Evolutionary conservation across 2,888 invertebrate species (phyloP), one percentile per base, ranked within the genome.

Genomic region (Patella ulyssiponensis): DNA sequence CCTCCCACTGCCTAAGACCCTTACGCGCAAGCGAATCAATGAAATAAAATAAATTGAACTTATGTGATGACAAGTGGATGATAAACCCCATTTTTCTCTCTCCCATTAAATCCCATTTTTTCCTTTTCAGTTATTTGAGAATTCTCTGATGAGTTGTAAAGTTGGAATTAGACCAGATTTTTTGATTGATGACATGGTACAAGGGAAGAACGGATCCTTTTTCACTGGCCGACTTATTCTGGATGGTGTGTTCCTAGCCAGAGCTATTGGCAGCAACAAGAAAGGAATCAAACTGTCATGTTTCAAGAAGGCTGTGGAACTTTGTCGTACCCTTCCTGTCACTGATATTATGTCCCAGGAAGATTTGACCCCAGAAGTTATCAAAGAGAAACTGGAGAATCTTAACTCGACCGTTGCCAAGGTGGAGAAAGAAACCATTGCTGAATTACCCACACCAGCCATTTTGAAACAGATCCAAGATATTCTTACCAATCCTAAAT

Each of bases 221-320:
- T 87, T 84, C 77, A 87, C 88, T 11, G 88, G 86, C 1, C 72
- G 81, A 3, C 80, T 88, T 11, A 79, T 74, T 23, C 75, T 88
- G 23, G 80, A 81, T 44, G 81, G 79, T 1, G 82, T 86, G 17
- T 88, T 87, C 77, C 75, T 87, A 64, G 85, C 86, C 1, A 73
- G 88, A 11, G 81, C 84, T 44, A 83, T 87, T 1, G 83, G 82
- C 3, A 82, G 84, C 23, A 86, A 83, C 80, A 88, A 87, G 76
- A 87, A 86, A 69, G 86, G 86, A 23, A 80, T 87, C 5, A 88
- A 87, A 72, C 84, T 84, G 64, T 83, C 86, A n/a, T 84, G 86
- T 23, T 88, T 85, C 78, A 79, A 84, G 64, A 86, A 86, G 73
- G 86, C 85, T 12, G 74, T 87, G 15, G 80, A 86, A 56, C 75